Evolutionary conservation across 2,797 vertebrate species (phyloP), one percentile per base, ranked within the genome.

Genomic region (Sebastes matsubarae): DNA sequence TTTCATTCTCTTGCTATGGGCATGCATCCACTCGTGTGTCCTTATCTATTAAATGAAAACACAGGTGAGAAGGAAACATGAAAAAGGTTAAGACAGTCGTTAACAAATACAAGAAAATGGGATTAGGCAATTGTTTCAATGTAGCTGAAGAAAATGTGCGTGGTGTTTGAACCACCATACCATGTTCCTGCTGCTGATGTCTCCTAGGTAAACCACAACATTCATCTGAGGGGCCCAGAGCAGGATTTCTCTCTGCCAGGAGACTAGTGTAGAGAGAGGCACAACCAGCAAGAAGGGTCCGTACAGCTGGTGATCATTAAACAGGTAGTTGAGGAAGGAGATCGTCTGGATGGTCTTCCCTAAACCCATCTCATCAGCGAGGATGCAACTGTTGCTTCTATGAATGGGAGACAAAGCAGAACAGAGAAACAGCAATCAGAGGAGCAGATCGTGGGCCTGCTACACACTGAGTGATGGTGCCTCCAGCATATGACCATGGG

Each of bases 311-410:
- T 99, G 98, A 18, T 99, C 98, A 2, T 98, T 94, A 85, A 99
- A 99, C 92, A 99, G 71, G 87, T 97, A 98, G 92, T 98, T 98
- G 72, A 99, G 93, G 93, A 99, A 99, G 84, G 95, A 96, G 91
- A 99, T 99, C 11, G 98, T 99, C 94, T 99, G 98, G 92, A 99
- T 99, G 63, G 98, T 99, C 95, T 99, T 99, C 57, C 98, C 98
- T 80, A 99, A 93, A 67, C 98, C 98, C 98, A 99, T 99, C 90
- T 99, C 98, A 95, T 99, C 98, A 14, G 98, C 98, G 7, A 99
- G 97, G 94, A 99, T 99, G 83, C 98, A 99, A 75, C 98, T 98
- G 92, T 99, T 98, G 76, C 97, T 96, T 91, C 98, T 99, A 78
- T 2, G 76, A 84, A 72, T 25, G 60, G 74, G 77, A 85, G 66